Evolutionary conservation across 35 echinoderm and acorn worm genomes (phyloP), one percentile per base, ranked within the genome.

Genomic region (Stichopus chloronotus): DNA sequence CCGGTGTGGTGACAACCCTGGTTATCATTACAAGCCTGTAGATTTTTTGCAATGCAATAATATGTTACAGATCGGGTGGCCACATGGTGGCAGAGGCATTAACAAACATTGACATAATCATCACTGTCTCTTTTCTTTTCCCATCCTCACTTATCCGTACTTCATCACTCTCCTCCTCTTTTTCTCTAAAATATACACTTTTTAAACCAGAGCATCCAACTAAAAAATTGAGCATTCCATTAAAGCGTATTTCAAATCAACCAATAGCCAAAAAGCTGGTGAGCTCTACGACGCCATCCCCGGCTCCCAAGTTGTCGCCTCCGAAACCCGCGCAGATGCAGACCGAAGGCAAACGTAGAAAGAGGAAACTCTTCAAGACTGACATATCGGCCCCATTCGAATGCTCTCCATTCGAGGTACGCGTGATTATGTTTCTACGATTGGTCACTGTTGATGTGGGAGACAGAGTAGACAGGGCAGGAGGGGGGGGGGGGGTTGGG

Each of bases 351-450:
- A 92, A 92, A 59, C 91, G 85, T 20, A 87, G 91, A 6, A 98
- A 95, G 83, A 94, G 94, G 84, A 95, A 94, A 78, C 94, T 98
- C 4, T 95, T 92, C 57, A 98, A 98, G 91, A 98, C 92, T 0
- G 96, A 98, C 60, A 98, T 98, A 59, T 98, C 96, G 20, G 85
- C 92, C 11, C 96, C 96, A n/a, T 98, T 92, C 78, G 94, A 94
- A 65, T 90, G 91, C 53, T 96, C 93, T 5, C 96, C 96, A 55
- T 92, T 88, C 94, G 94, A 98, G 94, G 96, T 98, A 72, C 60
- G 86, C 58, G 23, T 53, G 5, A 11, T 58, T 84, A 56, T 55
- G 0, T 55, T 11, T 76, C n/a, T 72, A 7, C 11, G 0, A 0
- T 74, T 74, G 3, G 30, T 43, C 0, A 43, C 30, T 43, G 30